These are phyloP conservation scores for Haliclystus octoradiatus DNA, from an alignment of 30 jellyfish, hydroid and myxozoan species.

Conservation along the genomic window DNA sequence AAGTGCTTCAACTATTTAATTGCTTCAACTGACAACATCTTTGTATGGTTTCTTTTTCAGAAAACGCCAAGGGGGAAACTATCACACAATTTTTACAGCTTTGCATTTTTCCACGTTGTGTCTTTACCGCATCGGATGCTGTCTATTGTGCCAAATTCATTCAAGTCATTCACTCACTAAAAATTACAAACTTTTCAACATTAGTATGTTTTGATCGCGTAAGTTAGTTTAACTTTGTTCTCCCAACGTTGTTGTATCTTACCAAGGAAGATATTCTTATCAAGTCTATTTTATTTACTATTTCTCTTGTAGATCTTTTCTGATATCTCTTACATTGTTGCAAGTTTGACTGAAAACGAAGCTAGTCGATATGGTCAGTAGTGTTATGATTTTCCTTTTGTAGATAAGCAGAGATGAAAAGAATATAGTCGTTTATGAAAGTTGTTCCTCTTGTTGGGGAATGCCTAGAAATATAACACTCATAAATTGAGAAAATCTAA, in stretches of 20 bases:
- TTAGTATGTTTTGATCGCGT: conserved; percentile 87
- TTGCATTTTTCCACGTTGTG: conserved; percentile 95
- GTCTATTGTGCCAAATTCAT: conserved; percentile 92
- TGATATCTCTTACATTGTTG: conserved; percentile 87
- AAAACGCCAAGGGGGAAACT: conserved; percentile 86
- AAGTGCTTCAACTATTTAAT: too few relatives aligned
- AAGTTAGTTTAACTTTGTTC: conserved; percentile 5
- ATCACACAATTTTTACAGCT: conserved; percentile 86
- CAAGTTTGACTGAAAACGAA: conserved; percentile 95
- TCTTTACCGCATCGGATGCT: conserved; percentile 92
- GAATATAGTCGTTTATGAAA: too few relatives aligned
- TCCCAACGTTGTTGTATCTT: too few relatives aligned
- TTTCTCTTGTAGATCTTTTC: conserved; percentile 67
- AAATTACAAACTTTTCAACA: conserved; percentile 84
- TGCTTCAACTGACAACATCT: too few relatives aligned
- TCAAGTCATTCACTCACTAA: conserved; percentile 68
- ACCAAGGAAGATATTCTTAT: too few relatives aligned
- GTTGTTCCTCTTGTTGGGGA: too few relatives aligned
- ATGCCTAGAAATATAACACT: too few relatives aligned
- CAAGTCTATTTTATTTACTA: not conserved
- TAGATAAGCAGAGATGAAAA: too few relatives aligned
- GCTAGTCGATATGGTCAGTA: conserved; percentile 94
- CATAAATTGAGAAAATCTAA: too few relatives aligned
- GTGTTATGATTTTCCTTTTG: not conserved
- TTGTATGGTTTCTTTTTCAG: conserved; percentile 23